Base-by-base conservation (phyloP, 1,140 invertebrate species). In the Sitophilus oryzae region DNA sequence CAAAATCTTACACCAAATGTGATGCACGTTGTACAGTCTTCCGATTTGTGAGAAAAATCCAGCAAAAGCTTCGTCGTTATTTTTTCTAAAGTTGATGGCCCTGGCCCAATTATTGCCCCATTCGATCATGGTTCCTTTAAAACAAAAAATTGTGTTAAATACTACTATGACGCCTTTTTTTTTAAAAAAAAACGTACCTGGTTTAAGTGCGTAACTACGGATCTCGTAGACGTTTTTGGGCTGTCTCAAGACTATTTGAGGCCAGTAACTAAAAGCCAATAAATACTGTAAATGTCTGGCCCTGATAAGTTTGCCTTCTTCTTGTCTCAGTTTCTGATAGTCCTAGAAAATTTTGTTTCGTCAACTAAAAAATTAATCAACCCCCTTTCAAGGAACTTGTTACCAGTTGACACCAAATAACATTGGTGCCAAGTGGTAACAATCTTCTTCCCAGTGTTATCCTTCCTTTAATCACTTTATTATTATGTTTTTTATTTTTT, bases 81-180 rank as follows among this genome's bases (percentile, higher is more conserved):
- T 85, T 65, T 88, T 82, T 34, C 96, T 80, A 70, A 86, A 90
- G 67, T 91, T 91, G 35, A 98, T 91, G 34, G 93, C 96, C 66
- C 92, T 77, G 0, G 94, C 93, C 96, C 95, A 98, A 74, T 96
- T 96, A 73, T 98, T 98, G 57, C 93, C 94, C 96, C 95, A 98
- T 76, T 98, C 95, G 62, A 98, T 96, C 92, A 98, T 96, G 1
- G 94, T 97, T 20, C 95, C 85, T 57, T 10, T 20, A 25, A 44
- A 19, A 21, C 21, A 20, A 44, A 44, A 21, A 44, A 11, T 10
- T 11, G 36, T 47, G 8, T 18, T 10, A 11, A 18, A 41, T 19
- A 41, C 9, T 5, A 9, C 18, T 15, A 38, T 38, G 3, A 14
- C 6, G 4, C 16, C 16, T 38, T 38, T 4, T n/a, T 9, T 8